Evolutionary conservation across 2,888 invertebrate genomes (phyloP).

Genomic region (Hesperia comma): DNA sequence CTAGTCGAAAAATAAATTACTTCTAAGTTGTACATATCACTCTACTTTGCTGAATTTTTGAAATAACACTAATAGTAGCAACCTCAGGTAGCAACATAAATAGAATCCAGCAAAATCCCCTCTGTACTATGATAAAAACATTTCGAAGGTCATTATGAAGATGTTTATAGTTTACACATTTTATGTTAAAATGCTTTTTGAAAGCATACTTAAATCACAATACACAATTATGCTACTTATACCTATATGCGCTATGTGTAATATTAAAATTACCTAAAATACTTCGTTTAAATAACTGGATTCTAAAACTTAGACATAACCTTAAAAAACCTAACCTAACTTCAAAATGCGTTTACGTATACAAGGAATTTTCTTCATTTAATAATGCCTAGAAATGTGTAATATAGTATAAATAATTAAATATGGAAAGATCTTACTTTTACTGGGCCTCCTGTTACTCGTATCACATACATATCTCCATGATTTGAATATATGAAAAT

Average conservation of each 20-base stretch:
- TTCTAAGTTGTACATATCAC: neutral
- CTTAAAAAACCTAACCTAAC: neutral
- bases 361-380: neutral
- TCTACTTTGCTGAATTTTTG: neutral
- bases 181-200: no score
- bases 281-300: neutral
- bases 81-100: no score
- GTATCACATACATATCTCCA: conserved; percentile 28
- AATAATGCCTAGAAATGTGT: neutral
- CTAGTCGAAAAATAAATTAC: neutral
- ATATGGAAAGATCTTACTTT: conserved; percentile 52
- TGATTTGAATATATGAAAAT: conserved; percentile 42
- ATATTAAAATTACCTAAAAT: neutral
- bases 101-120: no score
- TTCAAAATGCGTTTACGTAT: neutral
- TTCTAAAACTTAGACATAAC: neutral
- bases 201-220: neutral
- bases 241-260: no score
- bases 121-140: no score
- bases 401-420: conserved; percentile 17
- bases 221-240: neutral
- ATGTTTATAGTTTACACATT: no score
- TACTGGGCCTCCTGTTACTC: conserved; percentile 44
- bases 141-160: no score
- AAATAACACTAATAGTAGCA: no score